A percentile compares a stretch with the other conserved stretches of the same genome.
phyloP scores from a whole-genome alignment of 1,140 invertebrate genomes.

The Drosophila sp. region DNA sequence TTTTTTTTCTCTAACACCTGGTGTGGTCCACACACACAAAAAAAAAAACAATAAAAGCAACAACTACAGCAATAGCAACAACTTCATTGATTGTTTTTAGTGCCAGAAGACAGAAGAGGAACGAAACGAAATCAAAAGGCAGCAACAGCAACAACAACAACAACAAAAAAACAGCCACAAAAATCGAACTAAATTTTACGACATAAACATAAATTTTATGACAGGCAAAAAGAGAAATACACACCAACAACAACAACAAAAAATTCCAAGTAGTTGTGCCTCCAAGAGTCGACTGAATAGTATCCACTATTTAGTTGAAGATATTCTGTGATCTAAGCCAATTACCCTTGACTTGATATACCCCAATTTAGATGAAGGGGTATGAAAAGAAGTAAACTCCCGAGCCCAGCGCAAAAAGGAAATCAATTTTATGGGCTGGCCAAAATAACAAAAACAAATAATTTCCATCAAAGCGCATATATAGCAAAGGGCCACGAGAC shows the following conservation, averaged over 20 bases:
- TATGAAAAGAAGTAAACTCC: conserved; percentile 30
- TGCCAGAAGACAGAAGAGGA: conserved; percentile 44
- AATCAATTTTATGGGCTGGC: conserved; percentile 82
- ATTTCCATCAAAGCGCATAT: conserved; percentile 54
- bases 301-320: background rate
- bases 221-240: conserved; percentile 52
- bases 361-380: too few species aligned
- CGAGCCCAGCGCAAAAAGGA: conserved; percentile 49
- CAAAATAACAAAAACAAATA: conserved; percentile 62
- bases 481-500: background rate
- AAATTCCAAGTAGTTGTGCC: background rate
- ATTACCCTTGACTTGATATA: too few species aligned
- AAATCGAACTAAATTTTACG: conserved; percentile 80
- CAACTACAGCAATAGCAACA: conserved; percentile 11
- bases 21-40: conserved; percentile 35
- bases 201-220: conserved; percentile 82
- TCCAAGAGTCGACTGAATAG: background rate
- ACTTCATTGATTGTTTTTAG: conserved; percentile 38
- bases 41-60: conserved; percentile 28
- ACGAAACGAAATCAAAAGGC: conserved; percentile 56
- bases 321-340: too few species aligned
- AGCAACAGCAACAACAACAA: conserved; percentile 17
- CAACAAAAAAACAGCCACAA: conserved; percentile 30
- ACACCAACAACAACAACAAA: background rate
- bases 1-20: conserved; percentile 39